Conservation (phyloP, 1,140 invertebrate species). For the Rhopalosiphum padi region DNA sequence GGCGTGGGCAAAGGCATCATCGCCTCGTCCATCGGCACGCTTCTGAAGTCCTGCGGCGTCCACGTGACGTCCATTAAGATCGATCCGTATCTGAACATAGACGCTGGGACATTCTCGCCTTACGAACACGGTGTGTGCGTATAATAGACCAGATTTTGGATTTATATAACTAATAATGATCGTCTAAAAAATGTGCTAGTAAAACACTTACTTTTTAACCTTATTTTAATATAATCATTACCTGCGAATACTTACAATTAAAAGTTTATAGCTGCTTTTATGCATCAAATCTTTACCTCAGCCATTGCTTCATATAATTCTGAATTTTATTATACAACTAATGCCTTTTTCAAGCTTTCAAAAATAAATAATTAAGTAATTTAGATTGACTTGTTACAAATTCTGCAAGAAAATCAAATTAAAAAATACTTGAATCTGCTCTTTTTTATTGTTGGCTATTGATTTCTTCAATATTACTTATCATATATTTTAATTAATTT, state of each 20-base stretch:
- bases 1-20: slow-evolving; percentile 98
- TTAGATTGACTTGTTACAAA: neutral
- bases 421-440: neutral
- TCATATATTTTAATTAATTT: too few relatives aligned
- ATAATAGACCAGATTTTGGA: neutral
- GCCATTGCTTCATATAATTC: neutral
- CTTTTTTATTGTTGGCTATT: neutral
- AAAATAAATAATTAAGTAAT: neutral
- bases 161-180: neutral
- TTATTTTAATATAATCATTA: neutral
- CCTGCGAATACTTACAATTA: neutral
- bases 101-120: slow-evolving; percentile 98
- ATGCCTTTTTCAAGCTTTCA: neutral
- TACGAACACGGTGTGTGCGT: slow-evolving; percentile 90
- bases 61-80: slow-evolving; percentile 98
- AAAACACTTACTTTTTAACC: neutral
- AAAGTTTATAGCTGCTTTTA: neutral
- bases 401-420: neutral
- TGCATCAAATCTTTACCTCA: neutral
- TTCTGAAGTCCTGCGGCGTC: slow-evolving; percentile 91
- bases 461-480: neutral
- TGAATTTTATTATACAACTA: neutral
- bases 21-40: slow-evolving; percentile 92
- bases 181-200: neutral
- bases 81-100: slow-evolving; percentile 98